Evolutionary conservation across 2,888 invertebrate species (phyloP), one percentile per base, ranked within the genome.

Genomic region (Himalopsyche anomala): DNA sequence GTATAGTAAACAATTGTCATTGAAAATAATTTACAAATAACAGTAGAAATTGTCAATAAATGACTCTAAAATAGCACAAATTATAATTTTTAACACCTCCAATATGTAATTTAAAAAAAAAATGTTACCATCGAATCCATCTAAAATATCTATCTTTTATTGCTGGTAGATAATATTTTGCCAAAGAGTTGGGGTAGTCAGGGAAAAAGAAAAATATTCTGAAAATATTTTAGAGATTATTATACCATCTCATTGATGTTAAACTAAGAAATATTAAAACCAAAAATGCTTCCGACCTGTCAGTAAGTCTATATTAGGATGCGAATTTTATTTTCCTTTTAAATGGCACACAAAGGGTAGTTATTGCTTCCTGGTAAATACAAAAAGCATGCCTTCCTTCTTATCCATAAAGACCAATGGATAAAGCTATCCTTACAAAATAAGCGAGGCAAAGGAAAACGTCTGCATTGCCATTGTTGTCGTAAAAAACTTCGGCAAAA

Each of bases 341-440:
- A 80, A 62, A 11, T 19, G 38, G 0, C 82, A 80, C 54, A 85
- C 85, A 85, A 85, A 79, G 45, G 85, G 56, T 40, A 81, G 81
- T 83, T 88, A 88, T 88, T 86, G 88, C 87, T 88, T 88, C 88
- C 88, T 87, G 88, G 88, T 88, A 88, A 88, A 88, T 86, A 88
- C 84, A 85, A 85, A 86, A 86, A 80, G 84, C 80, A 83, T 85
- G 86, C 85, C 84, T 85, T 88, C 86, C 80, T 86, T 85, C 84
- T 86, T 84, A 81, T 84, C 82, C 81, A 69, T 82, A 62, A 81
- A 87, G 55, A 36, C 86, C 36, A 51, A 51, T 86, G 86, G 84
- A 86, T 86, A 86, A 86, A 79, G 51, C 74, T 15, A 36, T 74
- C 74, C 56, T 45, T 81, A 84, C 84, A 84, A 84, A 81, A 55